Conservation (phyloP, 2,797 vertebrate genomes). For the Oreonectes daqikongensis region DNA sequence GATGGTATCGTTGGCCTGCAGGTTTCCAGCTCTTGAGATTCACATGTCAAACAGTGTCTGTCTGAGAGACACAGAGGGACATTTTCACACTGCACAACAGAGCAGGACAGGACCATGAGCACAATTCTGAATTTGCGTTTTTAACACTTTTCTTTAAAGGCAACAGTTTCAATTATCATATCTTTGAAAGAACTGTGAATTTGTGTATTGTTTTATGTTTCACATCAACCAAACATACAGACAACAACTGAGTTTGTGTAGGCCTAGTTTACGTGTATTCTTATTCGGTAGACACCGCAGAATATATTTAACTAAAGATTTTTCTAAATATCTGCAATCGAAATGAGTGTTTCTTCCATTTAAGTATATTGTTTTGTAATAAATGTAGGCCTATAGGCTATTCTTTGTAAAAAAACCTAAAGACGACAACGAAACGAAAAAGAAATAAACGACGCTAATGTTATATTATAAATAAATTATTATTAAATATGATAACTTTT, state of each 20-base stretch:
- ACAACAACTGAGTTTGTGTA: too few species aligned
- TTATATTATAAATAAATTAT: too few species aligned
- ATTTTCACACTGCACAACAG: slow-evolving; percentile 42
- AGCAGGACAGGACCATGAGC: slow-evolving; percentile 20
- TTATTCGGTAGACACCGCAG: too few species aligned
- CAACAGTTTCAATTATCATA: neutral
- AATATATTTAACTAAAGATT: too few species aligned
- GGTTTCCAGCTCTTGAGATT: slow-evolving; percentile 52
- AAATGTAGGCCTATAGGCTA: too few species aligned
- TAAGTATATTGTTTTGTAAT: too few species aligned
- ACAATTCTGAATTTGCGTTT: neutral
- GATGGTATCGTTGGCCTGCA: slow-evolving; percentile 51
- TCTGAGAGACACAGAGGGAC: slow-evolving; percentile 40
- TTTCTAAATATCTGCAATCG: too few species aligned
- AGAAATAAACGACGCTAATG: too few species aligned
- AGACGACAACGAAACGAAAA: too few species aligned
- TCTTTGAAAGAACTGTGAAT: neutral
- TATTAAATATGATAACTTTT: neutral
- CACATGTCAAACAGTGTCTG: slow-evolving; percentile 47
- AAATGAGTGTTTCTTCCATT: too few species aligned
- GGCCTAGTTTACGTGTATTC: too few species aligned
- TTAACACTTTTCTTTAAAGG: neutral
- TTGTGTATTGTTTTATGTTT: neutral
- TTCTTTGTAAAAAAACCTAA: neutral
- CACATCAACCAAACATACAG: neutral